Evolutionary conservation across 2,888 invertebrate genomes (phyloP).

Genomic region (Cylloceria caligata): DNA sequence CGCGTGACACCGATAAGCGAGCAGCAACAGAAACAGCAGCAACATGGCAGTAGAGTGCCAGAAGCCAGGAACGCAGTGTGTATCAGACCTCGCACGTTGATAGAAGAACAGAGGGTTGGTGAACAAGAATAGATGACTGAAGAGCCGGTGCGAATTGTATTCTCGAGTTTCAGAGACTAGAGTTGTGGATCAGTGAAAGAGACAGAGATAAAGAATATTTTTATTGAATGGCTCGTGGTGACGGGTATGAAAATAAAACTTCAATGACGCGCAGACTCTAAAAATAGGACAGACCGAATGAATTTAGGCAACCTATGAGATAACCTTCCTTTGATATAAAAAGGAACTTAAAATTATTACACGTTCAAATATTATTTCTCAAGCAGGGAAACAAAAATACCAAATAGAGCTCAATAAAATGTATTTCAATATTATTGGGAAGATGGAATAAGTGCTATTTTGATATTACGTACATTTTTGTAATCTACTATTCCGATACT

Average conservation of each 20-base stretch:
- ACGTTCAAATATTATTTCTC: too few relatives aligned
- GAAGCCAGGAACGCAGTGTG: not conserved
- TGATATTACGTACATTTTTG: too few relatives aligned
- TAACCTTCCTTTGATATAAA: too few relatives aligned
- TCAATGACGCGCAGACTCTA: not conserved
- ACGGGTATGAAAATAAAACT: conserved; percentile 2
- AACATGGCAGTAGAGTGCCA: not conserved
- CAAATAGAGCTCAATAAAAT: too few relatives aligned
- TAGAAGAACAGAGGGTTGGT: conserved; percentile 49
- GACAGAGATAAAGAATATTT: not conserved
- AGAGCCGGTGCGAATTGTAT: conserved; percentile 50
- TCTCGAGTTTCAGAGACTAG: conserved; percentile 10
- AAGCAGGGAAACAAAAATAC: too few relatives aligned
- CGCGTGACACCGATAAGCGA: conserved; percentile 60
- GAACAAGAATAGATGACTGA: conserved; percentile 56
- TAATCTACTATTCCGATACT: too few relatives aligned
- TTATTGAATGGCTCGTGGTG: not conserved
- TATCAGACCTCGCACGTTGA: conserved; percentile 28
- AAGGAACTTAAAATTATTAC: too few relatives aligned
- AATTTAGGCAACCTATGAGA: not conserved
- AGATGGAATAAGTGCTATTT: too few relatives aligned
- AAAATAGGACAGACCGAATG: not conserved
- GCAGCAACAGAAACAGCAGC: conserved; percentile 26
- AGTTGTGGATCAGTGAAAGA: not conserved
- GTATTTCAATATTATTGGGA: too few relatives aligned